Evolutionary conservation across 1,140 invertebrate species (phyloP).

Genomic region (Arion vulgaris): DNA sequence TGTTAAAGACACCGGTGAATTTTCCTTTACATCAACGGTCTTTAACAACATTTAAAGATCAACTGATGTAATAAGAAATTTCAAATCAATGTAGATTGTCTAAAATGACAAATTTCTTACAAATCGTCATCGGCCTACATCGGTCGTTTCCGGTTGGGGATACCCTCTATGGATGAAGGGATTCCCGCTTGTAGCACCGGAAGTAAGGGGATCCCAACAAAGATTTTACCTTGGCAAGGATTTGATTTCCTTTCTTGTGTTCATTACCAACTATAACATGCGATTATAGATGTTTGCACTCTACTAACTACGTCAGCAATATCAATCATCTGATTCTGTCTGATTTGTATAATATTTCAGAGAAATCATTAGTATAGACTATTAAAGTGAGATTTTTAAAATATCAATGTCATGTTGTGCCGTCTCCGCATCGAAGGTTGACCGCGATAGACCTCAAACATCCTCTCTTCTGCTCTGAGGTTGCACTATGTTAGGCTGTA

Average conservation of each 20-base stretch:
- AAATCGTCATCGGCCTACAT: conserved; percentile 38
- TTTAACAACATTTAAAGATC: conserved; percentile 3
- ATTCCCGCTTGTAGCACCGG: conserved; percentile 47
- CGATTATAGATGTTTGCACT: no score
- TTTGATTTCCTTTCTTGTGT: neutral
- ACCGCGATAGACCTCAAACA: no score
- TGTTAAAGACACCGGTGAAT: conserved; percentile 19
- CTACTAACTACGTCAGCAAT: no score
- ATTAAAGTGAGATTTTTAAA: no score
- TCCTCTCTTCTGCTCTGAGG: no score
- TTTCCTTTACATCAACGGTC: conserved; percentile 4
- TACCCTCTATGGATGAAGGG: conserved; percentile 46
- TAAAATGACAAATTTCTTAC: neutral
- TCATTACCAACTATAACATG: no score
- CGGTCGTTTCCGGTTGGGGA: conserved; percentile 53
- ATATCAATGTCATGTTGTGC: no score
- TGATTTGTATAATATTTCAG: no score
- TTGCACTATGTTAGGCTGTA: no score
- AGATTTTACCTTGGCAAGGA: neutral
- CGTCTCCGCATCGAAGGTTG: no score
- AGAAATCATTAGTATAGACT: no score
- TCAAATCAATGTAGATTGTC: neutral
- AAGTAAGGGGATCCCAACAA: conserved; percentile 22
- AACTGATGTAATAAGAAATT: conserved; percentile 20
- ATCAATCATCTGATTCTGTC: no score